Conservation (phyloP, 1,140 invertebrate species). For the Druon quercuslanigerum region DNA sequence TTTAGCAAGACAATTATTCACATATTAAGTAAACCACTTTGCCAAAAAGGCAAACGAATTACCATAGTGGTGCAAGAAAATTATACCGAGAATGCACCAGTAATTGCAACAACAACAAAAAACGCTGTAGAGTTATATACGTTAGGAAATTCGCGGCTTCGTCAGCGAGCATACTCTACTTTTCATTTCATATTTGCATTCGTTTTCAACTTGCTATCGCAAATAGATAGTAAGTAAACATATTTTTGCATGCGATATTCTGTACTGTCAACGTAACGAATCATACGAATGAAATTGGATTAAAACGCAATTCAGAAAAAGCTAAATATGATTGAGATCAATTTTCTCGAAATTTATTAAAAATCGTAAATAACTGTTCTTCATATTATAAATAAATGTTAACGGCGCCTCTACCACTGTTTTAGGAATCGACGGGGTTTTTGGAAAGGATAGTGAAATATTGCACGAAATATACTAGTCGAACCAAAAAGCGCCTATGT, state of each 20-base stretch:
- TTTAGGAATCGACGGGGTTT: too few relatives aligned
- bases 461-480: too few relatives aligned
- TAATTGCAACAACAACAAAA: constrained; percentile 51
- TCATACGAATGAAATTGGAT: too few relatives aligned
- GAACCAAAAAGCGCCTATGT: too few relatives aligned
- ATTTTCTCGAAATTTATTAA: too few relatives aligned
- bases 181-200: constrained; percentile 16
- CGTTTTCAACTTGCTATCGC: constrained; percentile 3
- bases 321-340: too few relatives aligned
- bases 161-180: neutral
- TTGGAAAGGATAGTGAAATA: too few relatives aligned
- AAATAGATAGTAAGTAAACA: neutral
- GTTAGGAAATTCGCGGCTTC: neutral
- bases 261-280: too few relatives aligned
- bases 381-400: too few relatives aligned
- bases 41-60: constrained; percentile 48
- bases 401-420: too few relatives aligned
- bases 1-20: constrained; percentile 14
- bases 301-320: too few relatives aligned
- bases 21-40: constrained; percentile 3
- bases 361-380: too few relatives aligned
- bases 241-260: neutral
- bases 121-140: constrained; percentile 48
- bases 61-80: constrained; percentile 44
- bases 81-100: constrained; percentile 47